Base-by-base conservation (phyloP, 2,797 vertebrate species). In the Smutsia gigantea region DNA sequence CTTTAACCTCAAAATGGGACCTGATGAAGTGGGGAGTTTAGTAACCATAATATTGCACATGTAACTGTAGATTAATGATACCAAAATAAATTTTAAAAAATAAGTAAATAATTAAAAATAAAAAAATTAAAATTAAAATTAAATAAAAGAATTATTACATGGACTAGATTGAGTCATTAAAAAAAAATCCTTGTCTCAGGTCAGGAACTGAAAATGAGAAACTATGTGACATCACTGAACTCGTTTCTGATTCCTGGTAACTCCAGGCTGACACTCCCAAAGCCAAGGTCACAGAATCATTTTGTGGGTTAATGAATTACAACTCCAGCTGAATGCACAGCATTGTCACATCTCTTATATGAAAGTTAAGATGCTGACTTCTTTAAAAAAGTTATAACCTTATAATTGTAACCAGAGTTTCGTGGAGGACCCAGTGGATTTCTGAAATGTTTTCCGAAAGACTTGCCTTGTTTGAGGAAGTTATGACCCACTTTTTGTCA, bases 241-340 rank as follows among this genome's bases (percentile, higher is more conserved):
- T 90, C 77, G 85, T 59, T 82, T 93, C 31, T 87, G 72, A 42
- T 75, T 77, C 18, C 21, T 82, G 88, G 31, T 64, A 93, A 86
- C 37, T 75, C 1, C 23, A 88, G 42, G 68, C 51, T 95, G 68
- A 90, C 18, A 25, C 17, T 90, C 7, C 17, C 25, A 13, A 82
- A 86, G 21, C 49, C 53, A 91, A 91, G 86, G 63, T 96, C 90
- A 71, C 1, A 87, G 46, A 66, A 51, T 94, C 39, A 69, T 83
- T 95, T 46, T 84, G 29, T 49, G 39, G 75, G 77, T 90, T 92
- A 97, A 97, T 95, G 63, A 97, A 55, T 89, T 96, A 97, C 63
- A 95, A 94, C 72, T 92, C 29, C 12, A 97, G 34, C 0, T 95
- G 85, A 94, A 95, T 95, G 72, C 12, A 82, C 37, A 89, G 81